Conservation (phyloP, 1,140 invertebrate genomes). For the Phymastichus coffea region DNA sequence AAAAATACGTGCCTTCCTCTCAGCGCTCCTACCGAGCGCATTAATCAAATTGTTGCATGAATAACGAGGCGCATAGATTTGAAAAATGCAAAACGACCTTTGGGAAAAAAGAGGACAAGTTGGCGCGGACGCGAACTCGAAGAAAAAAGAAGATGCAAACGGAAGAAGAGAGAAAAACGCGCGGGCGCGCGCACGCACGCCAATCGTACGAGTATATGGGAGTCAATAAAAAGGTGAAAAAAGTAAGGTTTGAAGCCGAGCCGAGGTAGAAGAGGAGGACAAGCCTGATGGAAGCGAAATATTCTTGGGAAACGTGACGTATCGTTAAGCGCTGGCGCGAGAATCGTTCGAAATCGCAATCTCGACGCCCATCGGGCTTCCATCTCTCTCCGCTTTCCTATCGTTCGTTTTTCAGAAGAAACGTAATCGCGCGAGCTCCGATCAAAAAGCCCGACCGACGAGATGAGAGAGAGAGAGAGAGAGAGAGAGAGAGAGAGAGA, state of each 20-base stretch:
- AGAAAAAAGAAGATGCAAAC: slow-evolving; percentile 2
- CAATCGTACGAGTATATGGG: neutral
- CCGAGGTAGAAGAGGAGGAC: slow-evolving; percentile 1
- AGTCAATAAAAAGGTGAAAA: slow-evolving; percentile 13
- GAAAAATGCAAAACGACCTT: slow-evolving; percentile 24
- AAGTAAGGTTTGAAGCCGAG: neutral
- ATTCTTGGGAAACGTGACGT: slow-evolving; percentile 28
- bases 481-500: too few relatives aligned
- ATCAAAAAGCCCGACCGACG: slow-evolving; percentile 18
- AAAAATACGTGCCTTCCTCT: neutral
- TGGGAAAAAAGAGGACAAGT: too few relatives aligned
- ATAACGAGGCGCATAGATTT: slow-evolving; percentile 20
- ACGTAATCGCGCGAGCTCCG: slow-evolving; percentile 15
- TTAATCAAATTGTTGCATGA: slow-evolving; percentile 27
- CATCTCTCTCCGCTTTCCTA: neutral
- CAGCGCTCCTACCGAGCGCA: neutral
- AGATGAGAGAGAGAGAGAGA: neutral
- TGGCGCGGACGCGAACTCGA: too few relatives aligned
- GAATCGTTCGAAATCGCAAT: slow-evolving; percentile 20
- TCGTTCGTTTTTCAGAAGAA: slow-evolving; percentile 1
- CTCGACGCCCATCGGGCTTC: slow-evolving; percentile 19
- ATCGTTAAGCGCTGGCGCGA: slow-evolving; percentile 1
- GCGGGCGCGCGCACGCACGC: too few relatives aligned
- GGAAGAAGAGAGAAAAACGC: slow-evolving; percentile 1
- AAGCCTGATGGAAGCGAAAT: slow-evolving; percentile 25